Evolutionary conservation across 1,140 invertebrate species (phyloP).

Genomic region (Gryllus bimaculatus): DNA sequence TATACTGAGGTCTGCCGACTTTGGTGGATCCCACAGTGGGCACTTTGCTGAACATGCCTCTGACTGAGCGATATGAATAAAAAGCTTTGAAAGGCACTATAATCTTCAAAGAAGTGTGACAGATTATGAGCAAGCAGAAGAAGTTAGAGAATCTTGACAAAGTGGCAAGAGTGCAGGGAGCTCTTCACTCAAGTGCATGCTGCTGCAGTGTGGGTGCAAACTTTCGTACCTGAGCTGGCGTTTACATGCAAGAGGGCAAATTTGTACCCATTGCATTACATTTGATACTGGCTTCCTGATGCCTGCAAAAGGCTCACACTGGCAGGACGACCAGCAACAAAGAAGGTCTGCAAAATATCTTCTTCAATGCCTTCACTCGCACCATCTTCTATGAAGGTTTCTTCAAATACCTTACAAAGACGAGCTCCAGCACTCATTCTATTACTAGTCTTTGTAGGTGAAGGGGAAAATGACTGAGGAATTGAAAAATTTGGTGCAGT

Average conservation of each 20-base stretch:
- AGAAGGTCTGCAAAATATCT: constrained; percentile 12
- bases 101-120: neutral
- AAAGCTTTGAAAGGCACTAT: neutral
- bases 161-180: constrained; percentile 2
- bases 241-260: neutral
- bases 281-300: constrained; percentile 7
- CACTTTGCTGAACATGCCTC: neutral
- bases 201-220: neutral
- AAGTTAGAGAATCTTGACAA: neutral
- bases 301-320: constrained; percentile 19
- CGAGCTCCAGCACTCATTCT: constrained; percentile 33
- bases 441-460: constrained; percentile 21
- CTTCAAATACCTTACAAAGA: constrained; percentile 37
- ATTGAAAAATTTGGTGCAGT: neutral
- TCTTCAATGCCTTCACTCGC: constrained; percentile 24
- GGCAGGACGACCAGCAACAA: constrained; percentile 18
- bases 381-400: constrained; percentile 25
- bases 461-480: neutral
- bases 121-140: neutral
- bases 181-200: neutral
- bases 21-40: no score
- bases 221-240: constrained; percentile 7
- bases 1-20: no score
- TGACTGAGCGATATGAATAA: neutral
- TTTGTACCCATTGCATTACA: neutral